Percentiles rank a stretch among this genome's conserved stretches.
Conservation (phyloP, 92 coral and sea anemone species). For the Muricea muricata region DNA sequence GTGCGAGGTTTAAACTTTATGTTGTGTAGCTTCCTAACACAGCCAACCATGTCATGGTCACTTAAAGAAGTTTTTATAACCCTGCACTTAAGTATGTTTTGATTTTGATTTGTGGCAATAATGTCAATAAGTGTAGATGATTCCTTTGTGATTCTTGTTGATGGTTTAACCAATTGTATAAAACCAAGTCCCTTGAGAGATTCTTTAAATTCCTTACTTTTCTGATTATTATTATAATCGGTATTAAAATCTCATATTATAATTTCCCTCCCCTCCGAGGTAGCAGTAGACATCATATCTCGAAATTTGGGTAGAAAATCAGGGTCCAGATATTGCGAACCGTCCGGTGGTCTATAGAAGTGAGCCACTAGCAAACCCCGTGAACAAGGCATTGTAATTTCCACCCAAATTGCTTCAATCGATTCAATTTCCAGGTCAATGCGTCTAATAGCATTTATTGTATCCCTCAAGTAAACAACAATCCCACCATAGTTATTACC, state of each 20-base stretch:
- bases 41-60: constrained; percentile 41
- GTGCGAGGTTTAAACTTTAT: constrained; percentile 29
- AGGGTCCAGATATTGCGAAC: constrained; percentile 28
- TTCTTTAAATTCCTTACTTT: constrained; percentile 18
- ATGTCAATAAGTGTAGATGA: constrained; percentile 28
- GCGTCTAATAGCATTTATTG: constrained; percentile 44
- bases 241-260: constrained; percentile 6
- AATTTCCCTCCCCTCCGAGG: constrained; percentile 14
- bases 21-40: constrained; percentile 41
- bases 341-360: constrained; percentile 37
- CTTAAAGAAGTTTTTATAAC: constrained; percentile 26
- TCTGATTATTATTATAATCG: constrained; percentile 13
- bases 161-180: constrained; percentile 31
- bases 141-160: constrained; percentile 31
- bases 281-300: constrained; percentile 19
- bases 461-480: constrained; percentile 54
- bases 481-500: constrained; percentile 50
- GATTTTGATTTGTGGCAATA: constrained; percentile 23
- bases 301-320: constrained; percentile 23
- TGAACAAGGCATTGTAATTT: constrained; percentile 45
- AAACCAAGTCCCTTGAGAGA: constrained; percentile 34
- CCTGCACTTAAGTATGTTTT: constrained; percentile 14
- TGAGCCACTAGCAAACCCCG: constrained; percentile 69
- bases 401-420: constrained; percentile 53
- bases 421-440: constrained; percentile 42